Evolutionary conservation across 2,797 vertebrate genomes (phyloP).

Genomic region (Nothura maculosa): DNA sequence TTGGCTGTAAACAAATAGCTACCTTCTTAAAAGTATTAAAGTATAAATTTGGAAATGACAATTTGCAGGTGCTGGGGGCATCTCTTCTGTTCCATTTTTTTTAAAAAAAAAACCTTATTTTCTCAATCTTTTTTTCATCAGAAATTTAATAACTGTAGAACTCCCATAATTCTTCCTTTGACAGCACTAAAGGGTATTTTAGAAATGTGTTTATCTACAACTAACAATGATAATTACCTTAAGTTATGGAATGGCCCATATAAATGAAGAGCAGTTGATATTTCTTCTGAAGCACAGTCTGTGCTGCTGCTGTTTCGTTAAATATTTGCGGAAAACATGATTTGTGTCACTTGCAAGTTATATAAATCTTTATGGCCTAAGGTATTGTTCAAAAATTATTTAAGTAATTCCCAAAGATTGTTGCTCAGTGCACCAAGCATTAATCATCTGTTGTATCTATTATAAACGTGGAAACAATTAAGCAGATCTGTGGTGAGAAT

Average conservation of each 20-base stretch:
- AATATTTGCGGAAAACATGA: slow-evolving; percentile 78
- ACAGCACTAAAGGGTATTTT: slow-evolving; percentile 60
- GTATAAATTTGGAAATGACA: slow-evolving; percentile 1
- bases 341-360: slow-evolving; percentile 78
- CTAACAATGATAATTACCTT: slow-evolving; percentile 74
- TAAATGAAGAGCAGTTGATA: slow-evolving; percentile 68
- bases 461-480: slow-evolving; percentile 78
- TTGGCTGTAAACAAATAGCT: not conserved
- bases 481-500: slow-evolving; percentile 52
- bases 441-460: slow-evolving; percentile 76
- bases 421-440: slow-evolving; percentile 58
- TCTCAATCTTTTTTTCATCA: slow-evolving; percentile 25
- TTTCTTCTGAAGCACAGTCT: slow-evolving; percentile 59
- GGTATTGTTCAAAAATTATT: slow-evolving; percentile 77
- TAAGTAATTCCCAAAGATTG: slow-evolving; percentile 78
- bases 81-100: slow-evolving; percentile 50
- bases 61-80: slow-evolving; percentile 32
- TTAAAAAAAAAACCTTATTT: slow-evolving; percentile 12
- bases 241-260: slow-evolving; percentile 69
- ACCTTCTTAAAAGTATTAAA: slow-evolving; percentile 40
- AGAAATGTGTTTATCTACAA: slow-evolving; percentile 72
- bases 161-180: slow-evolving; percentile 48
- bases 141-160: slow-evolving; percentile 49
- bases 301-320: slow-evolving; percentile 69
- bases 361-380: slow-evolving; percentile 77